Conservation (phyloP, 37 sponge, comb jelly and placozoan species). For the Eunapius fragilis region DNA sequence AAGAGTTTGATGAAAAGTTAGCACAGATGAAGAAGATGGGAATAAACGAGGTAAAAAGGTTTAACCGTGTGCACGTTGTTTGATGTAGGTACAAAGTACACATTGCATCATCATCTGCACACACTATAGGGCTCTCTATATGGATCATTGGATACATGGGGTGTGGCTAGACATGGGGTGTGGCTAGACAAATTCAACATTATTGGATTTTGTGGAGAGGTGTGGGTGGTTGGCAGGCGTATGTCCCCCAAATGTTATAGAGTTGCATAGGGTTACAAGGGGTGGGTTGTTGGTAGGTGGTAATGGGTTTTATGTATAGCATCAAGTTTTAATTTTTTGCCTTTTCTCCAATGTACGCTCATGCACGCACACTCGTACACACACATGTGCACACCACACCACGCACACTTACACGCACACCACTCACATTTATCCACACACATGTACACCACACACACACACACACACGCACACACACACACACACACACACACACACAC, state of each 20-base stretch:
- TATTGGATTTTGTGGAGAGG: too few relatives aligned
- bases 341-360: neutral
- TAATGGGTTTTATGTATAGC: neutral
- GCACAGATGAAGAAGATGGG: slow-evolving; percentile 70
- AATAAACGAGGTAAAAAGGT: slow-evolving; percentile 53
- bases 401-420: neutral
- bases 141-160: too few relatives aligned
- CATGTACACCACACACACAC: neutral
- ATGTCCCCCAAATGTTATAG: too few relatives aligned
- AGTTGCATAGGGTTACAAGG: too few relatives aligned
- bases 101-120: too few relatives aligned
- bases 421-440: slow-evolving; percentile 2
- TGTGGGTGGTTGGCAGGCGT: too few relatives aligned
- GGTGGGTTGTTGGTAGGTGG: neutral
- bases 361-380: neutral
- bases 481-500: slow-evolving; percentile 38
- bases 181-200: too few relatives aligned
- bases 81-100: too few relatives aligned
- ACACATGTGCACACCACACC: neutral
- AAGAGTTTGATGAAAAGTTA: slow-evolving; percentile 62
- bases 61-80: too few relatives aligned
- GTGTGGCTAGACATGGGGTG: too few relatives aligned
- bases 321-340: neutral
- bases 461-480: slow-evolving; percentile 3
- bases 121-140: too few relatives aligned